These are phyloP conservation scores for Oreochromis spilurus DNA, from an alignment of 2,113 vertebrate species.

Conservation along the genomic window DNA sequence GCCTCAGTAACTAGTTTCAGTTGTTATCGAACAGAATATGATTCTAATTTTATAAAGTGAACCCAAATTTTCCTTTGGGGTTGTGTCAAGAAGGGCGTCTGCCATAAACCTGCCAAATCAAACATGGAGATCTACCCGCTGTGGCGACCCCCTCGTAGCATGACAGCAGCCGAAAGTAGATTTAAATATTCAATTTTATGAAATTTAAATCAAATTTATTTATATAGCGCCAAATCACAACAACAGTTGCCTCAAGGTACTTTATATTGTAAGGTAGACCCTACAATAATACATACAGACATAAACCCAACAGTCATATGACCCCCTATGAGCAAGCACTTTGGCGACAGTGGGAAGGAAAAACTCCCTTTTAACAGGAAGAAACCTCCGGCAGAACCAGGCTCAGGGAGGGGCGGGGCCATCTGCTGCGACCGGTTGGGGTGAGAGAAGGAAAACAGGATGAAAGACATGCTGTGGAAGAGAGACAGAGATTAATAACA, in stretches of 20 bases:
- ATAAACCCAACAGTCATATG: neutral
- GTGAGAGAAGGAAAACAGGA: accelerated
- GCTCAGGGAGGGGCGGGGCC: accelerated
- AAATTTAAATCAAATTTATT: accelerated
- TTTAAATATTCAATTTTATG: neutral
- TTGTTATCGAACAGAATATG: accelerated
- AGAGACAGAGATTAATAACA: neutral
- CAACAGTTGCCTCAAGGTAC: neutral
- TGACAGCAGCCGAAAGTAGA: neutral
- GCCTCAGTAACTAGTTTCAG: neutral
- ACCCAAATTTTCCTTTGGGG: neutral
- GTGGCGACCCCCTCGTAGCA: neutral
- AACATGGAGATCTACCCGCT: neutral
- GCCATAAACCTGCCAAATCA: neutral
- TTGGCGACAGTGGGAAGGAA: accelerated
- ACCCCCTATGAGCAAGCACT: neutral
- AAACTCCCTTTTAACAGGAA: neutral
- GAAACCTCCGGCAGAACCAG: neutral
- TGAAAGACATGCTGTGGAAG: accelerated
- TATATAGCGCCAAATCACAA: neutral
- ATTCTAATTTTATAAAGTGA: neutral
- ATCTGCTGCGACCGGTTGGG: accelerated
- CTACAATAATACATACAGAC: neutral
- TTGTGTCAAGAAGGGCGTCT: neutral
- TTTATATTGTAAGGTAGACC: neutral